A percentile compares a stretch with the other conserved stretches of the same genome.
Conservation (phyloP, 2,797 vertebrate species). For the Pitangus sulphuratus region DNA sequence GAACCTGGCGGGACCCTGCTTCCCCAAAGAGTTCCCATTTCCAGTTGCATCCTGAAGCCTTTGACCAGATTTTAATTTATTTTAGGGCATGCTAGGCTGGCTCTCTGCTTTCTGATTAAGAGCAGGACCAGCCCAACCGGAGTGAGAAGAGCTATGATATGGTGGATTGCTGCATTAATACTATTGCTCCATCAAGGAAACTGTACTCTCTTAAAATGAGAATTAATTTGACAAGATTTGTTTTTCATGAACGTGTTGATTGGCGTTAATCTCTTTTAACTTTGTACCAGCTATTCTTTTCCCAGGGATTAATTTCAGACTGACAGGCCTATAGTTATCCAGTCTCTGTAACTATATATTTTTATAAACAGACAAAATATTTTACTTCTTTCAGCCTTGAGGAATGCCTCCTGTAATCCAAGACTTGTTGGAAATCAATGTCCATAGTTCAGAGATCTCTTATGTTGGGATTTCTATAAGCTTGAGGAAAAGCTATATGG, state of each 20-base stretch:
- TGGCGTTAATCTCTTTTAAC: neutral
- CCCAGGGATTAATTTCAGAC: neutral
- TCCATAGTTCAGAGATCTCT: neutral
- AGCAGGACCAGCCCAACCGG: neutral
- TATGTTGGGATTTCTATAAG: neutral
- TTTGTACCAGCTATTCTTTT: neutral
- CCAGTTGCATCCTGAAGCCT: neutral
- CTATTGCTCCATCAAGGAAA: neutral
- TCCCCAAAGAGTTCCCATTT: neutral
- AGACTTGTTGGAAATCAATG: neutral
- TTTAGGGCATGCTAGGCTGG: neutral
- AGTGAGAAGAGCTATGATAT: accelerated
- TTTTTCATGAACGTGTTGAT: neutral
- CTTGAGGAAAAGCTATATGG: neutral
- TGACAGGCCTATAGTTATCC: neutral
- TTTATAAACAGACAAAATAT: neutral
- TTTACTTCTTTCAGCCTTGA: neutral
- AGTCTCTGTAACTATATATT: neutral
- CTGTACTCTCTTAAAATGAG: neutral
- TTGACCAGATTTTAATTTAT: neutral
- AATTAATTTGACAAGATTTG: neutral
- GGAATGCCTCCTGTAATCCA: neutral
- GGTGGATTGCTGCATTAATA: neutral
- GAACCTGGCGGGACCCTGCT: neutral
- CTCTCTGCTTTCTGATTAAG: neutral